Base-by-base conservation (phyloP, 2,797 vertebrate genomes). In the Liparis tanakae region DNA sequence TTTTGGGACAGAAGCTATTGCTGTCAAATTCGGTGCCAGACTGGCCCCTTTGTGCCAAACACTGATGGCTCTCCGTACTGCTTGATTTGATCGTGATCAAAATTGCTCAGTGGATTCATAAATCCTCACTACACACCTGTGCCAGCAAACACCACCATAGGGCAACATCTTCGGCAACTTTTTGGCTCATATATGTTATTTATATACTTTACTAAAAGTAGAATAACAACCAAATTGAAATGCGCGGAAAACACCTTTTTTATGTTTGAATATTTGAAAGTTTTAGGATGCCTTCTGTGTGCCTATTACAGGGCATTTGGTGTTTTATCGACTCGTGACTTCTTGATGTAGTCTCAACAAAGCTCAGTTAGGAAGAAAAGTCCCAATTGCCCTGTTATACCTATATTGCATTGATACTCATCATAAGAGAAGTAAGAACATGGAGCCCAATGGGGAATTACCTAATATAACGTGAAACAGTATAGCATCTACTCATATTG, bases 81-180 rank as follows among this genome's bases (percentile, higher is more conserved):
- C 54, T 65, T n/a, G 53, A 39, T 36, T 55, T 53, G n/a, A 72
- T 78, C 37, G 48, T 63, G 50, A 74, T 63, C 17, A 63, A 20
- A 65, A 63, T 51, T 57, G 55, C 25, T 66, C 39, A 22, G 65
- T 37, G 41, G 44, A 44, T 17, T 43, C 41, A 50, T 13, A 55
- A 36, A 48, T 39, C 9, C 41, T 55, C 25, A 33, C 2, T 33
- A 30, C 6, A 53, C 20, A 50, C 54, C 22, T 55, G 60, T 48
- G 36, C 44, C 55, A 5, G 36, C 36, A 34, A 44, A 67, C n/a
- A n/a, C 46, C 48, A 25, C 10, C 46, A 63, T 22, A 36, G 39
- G 39, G 39, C 39, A 15, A 67, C 30, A 58, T 53, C 10, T 22
- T 22, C 22, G n/a, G 50, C 44, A 55, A 13, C 2, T 13, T 60